These are phyloP conservation scores for Medauroidea extradentata DNA, from an alignment of 1,140 invertebrate genomes.

Conservation along the genomic window DNA sequence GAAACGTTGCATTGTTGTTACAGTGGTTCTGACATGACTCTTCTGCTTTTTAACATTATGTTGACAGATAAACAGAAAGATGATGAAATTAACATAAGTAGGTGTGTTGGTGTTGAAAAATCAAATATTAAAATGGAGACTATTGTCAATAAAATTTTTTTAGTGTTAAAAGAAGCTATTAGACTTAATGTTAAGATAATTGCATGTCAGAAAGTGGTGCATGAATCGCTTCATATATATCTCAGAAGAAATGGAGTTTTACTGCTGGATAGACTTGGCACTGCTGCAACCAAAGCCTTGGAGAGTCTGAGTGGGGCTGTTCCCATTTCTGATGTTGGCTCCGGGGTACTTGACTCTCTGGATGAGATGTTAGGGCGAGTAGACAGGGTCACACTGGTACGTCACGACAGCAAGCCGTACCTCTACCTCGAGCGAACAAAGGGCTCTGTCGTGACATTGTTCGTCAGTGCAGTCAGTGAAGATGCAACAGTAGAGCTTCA, in stretches of 20 bases:
- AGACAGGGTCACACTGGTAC: not conserved
- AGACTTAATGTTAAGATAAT: slow-evolving; percentile 1
- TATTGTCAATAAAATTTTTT: not conserved
- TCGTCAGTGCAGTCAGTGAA: not conserved
- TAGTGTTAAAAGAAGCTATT: too few species aligned
- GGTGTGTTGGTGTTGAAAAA: not conserved
- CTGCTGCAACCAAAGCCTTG: not conserved
- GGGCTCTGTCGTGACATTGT: not conserved
- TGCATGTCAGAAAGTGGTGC: slow-evolving; percentile 12
- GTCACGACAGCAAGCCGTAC: not conserved
- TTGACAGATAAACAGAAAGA: not conserved
- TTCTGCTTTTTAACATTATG: slow-evolving; percentile 12
- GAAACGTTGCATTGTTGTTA: slow-evolving; percentile 1
- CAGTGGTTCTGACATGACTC: not conserved
- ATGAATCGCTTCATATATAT: not conserved
- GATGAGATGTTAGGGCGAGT: not conserved
- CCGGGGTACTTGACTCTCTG: not conserved
- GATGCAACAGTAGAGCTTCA: slow-evolving; percentile 6
- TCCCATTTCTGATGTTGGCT: not conserved
- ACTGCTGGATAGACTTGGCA: slow-evolving; percentile 7
- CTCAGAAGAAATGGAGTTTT: slow-evolving; percentile 8
- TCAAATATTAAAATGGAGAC: not conserved
- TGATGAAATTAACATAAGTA: not conserved
- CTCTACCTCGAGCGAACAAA: not conserved
- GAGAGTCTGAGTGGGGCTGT: slow-evolving; percentile 5